Evolutionary conservation across 2,888 invertebrate species (phyloP).

Genomic region (Colletes collaris): DNA sequence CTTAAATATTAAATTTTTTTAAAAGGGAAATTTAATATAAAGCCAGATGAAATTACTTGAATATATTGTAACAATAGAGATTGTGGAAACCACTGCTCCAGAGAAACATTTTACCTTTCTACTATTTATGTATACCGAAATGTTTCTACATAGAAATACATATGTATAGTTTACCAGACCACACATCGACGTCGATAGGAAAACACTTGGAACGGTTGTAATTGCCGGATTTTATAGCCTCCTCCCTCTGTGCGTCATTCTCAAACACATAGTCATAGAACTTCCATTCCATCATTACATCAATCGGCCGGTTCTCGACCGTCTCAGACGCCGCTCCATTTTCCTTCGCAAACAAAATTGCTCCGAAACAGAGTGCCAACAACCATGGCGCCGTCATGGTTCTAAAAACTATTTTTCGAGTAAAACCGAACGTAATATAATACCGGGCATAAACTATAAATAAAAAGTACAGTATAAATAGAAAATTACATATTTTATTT

Average conservation of each 20-base stretch:
- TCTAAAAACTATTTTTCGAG: neutral
- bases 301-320: neutral
- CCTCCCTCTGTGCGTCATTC: constrained; percentile 84
- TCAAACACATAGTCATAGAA: constrained; percentile 89
- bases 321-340: neutral
- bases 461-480: neutral
- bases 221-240: constrained; percentile 85
- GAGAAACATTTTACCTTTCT: no score
- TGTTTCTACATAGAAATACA: no score
- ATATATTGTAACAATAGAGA: no score
- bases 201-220: constrained; percentile 62
- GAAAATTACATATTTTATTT: no score
- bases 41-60: no score
- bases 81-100: no score
- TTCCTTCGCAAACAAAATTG: neutral
- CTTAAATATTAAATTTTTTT: no score
- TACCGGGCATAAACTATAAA: no score
- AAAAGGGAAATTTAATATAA: no score
- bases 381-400: neutral
- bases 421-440: no score
- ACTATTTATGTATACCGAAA: no score
- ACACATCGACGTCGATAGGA: constrained; percentile 70
- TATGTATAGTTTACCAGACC: constrained; percentile 4
- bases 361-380: neutral
- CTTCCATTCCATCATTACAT: constrained; percentile 85